phyloP scores from a whole-genome alignment of 2,113 vertebrate genomes.

The Pachycephala philippinensis region DNA sequence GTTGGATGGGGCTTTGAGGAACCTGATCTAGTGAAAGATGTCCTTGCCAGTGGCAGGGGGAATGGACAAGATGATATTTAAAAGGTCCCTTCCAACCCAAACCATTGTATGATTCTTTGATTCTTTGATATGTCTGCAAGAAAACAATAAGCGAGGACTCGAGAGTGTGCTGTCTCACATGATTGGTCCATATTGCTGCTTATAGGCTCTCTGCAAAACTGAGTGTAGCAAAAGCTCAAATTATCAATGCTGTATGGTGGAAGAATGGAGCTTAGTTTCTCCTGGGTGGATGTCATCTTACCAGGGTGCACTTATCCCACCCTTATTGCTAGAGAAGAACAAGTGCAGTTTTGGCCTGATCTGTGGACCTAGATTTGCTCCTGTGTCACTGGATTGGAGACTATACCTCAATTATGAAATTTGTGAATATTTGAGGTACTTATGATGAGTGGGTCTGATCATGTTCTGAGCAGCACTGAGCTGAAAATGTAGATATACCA shows the following conservation, averaged over 20 bases:
- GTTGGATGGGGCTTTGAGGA: not conserved
- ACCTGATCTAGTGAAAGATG: not conserved
- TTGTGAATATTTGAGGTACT: not conserved
- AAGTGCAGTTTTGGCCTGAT: not conserved
- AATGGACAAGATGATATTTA: not conserved
- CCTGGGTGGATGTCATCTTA: not conserved
- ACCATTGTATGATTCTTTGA: not conserved
- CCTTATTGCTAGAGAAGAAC: not conserved
- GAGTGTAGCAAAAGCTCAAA: not conserved
- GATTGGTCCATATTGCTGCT: not conserved
- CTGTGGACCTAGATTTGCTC: not conserved
- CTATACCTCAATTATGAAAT: not conserved
- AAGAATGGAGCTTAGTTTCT: not conserved
- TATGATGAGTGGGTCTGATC: not conserved
- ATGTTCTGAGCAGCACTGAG: not conserved
- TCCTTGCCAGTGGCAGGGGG: rapidly evolving
- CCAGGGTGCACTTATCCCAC: not conserved
- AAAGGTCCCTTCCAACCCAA: not conserved
- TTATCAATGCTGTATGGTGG: not conserved
- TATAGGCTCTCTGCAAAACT: not conserved
- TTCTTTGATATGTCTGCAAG: not conserved
- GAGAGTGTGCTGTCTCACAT: not conserved
- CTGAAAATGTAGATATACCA: not conserved
- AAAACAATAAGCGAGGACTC: not conserved
- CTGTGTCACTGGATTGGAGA: not conserved